Conservation (phyloP, 1,140 invertebrate genomes). For the Cydia strobilella region DNA sequence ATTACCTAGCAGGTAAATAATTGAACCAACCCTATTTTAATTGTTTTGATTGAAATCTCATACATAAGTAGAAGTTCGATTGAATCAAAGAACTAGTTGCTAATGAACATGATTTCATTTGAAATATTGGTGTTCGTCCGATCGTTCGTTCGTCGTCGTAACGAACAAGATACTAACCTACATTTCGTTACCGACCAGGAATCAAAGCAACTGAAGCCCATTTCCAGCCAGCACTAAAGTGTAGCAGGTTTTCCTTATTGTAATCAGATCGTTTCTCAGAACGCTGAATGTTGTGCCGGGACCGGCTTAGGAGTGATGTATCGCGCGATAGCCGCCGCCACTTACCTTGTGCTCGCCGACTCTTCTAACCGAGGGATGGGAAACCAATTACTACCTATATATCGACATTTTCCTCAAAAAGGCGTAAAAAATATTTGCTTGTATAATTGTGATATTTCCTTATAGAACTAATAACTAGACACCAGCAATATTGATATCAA, state of each 20-base stretch:
- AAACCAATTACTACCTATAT: slow-evolving; percentile 8
- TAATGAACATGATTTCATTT: no score
- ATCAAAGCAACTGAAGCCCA: slow-evolving; percentile 7
- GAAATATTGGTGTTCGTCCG: no score
- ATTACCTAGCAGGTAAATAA: no score
- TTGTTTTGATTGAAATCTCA: no score
- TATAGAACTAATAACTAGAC: no score
- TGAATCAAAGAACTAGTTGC: no score
- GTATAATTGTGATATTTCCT: background rate
- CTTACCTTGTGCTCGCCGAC: slow-evolving; percentile 36
- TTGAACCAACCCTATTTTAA: no score
- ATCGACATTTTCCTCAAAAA: slow-evolving; percentile 30
- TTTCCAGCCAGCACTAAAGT: slow-evolving; percentile 4
- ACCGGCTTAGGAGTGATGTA: slow-evolving; percentile 48
- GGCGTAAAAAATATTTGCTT: background rate
- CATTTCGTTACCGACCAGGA: no score
- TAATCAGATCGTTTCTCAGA: slow-evolving; percentile 45
- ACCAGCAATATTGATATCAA: no score
- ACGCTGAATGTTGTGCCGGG: slow-evolving; percentile 43
- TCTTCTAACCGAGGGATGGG: slow-evolving; percentile 35
- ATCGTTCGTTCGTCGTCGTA: no score
- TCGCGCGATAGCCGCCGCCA: slow-evolving; percentile 44
- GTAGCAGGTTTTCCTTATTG: slow-evolving; percentile 39
- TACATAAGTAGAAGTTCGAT: no score
- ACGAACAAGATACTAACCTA: no score